Conservation (phyloP, 2,113 vertebrate species). For the Uria aalge region DNA sequence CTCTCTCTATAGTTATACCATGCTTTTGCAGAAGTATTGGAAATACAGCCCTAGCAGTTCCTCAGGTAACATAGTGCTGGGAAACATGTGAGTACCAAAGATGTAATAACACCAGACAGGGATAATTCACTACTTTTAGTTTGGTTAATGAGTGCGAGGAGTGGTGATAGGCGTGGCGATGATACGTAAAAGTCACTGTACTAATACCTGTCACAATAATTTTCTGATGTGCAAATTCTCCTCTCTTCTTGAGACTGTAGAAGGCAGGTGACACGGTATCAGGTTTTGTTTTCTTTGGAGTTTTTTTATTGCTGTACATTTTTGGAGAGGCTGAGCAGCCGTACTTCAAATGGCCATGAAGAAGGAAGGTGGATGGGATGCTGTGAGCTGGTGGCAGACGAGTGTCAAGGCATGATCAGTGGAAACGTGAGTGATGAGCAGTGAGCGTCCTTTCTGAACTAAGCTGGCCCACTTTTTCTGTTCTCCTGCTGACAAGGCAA, state of each 20-base stretch:
- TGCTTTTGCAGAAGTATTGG: not conserved
- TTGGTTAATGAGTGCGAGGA: not conserved
- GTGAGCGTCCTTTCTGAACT: not conserved
- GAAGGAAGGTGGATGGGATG: not conserved
- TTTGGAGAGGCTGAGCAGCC: not conserved
- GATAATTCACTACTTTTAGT: not conserved
- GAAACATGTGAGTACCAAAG: not conserved
- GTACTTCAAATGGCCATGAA: not conserved
- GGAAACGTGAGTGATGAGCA: not conserved
- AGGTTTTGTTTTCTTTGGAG: not conserved
- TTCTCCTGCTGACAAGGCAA: conserved; percentile 46
- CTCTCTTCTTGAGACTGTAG: not conserved
- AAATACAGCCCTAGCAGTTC: not conserved
- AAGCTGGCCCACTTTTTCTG: not conserved
- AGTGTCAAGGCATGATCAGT: not conserved
- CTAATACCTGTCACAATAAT: not conserved
- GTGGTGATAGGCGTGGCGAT: not conserved
- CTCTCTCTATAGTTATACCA: not conserved
- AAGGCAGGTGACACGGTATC: not conserved
- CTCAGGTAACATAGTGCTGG: not conserved
- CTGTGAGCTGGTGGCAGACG: not conserved
- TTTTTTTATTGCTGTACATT: not conserved
- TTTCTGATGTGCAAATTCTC: not conserved
- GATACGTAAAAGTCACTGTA: not conserved
- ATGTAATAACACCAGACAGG: not conserved